These are phyloP conservation scores for Ceyx margarethae DNA, from an alignment of 2,113 vertebrate genomes.

Conservation along the genomic window DNA sequence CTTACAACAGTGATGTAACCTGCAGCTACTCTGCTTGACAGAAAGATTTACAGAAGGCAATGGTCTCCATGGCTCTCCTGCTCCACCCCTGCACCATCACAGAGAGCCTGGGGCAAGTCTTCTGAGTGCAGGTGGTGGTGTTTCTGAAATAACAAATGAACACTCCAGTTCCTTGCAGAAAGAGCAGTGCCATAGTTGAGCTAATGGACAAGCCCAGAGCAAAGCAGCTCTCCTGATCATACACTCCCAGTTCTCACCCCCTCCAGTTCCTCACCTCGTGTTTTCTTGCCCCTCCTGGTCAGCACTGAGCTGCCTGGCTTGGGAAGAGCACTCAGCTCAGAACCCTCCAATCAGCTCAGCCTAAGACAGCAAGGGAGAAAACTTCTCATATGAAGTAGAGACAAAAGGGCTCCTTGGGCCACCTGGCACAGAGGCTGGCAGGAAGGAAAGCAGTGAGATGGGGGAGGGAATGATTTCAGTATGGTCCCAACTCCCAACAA, in stretches of 20 bases:
- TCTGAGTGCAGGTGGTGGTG: not conserved
- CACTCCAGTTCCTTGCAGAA: not conserved
- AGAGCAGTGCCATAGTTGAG: not conserved
- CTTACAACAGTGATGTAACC: conserved; percentile 39
- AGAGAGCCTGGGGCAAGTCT: not conserved
- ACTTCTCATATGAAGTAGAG: not conserved
- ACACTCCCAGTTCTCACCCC: not conserved
- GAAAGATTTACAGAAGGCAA: not conserved
- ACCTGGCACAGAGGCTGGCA: not conserved
- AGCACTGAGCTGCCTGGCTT: not conserved
- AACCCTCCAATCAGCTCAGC: not conserved
- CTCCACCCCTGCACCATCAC: not conserved
- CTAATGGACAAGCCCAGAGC: not conserved
- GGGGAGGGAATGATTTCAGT: not conserved
- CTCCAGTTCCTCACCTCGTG: not conserved
- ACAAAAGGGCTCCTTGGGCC: not conserved
- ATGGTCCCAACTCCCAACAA: not conserved
- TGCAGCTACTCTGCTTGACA: not conserved
- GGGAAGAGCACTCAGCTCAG: not conserved
- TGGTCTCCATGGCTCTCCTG: not conserved
- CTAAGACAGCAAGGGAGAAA: not conserved
- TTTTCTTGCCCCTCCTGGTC: not conserved
- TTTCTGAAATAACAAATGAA: not conserved
- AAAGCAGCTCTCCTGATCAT: not conserved
- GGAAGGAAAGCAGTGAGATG: not conserved